Evolutionary conservation across 2,113 vertebrate species (phyloP).

Genomic region (Melanocharis versteri): DNA sequence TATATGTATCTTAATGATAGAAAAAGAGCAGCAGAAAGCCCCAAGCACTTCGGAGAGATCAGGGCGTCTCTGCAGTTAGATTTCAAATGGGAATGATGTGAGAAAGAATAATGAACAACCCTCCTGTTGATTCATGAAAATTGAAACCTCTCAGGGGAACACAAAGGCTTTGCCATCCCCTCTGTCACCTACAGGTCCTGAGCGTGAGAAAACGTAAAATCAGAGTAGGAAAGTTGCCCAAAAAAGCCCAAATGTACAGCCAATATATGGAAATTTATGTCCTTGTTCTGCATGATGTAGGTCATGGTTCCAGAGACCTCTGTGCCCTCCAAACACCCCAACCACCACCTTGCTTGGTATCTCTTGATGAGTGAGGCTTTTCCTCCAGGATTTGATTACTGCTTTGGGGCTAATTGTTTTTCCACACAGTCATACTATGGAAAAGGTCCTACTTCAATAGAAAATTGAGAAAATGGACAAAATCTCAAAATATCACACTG

Average conservation of each 20-base stretch:
- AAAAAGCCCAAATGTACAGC: background rate
- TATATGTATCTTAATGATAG: background rate
- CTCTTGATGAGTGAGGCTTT: background rate
- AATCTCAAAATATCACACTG: background rate
- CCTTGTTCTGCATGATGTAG: background rate
- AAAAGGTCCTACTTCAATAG: background rate
- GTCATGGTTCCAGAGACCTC: background rate
- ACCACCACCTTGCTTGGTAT: background rate
- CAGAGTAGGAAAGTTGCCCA: background rate
- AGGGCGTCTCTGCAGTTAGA: background rate
- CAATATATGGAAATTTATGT: background rate
- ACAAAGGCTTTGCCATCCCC: background rate
- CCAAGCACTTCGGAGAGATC: background rate
- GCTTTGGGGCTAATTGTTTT: background rate
- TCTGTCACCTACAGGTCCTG: background rate
- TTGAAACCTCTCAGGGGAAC: background rate
- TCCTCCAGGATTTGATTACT: background rate
- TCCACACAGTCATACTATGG: background rate
- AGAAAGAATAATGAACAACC: background rate
- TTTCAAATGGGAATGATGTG: background rate
- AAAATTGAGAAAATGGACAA: background rate
- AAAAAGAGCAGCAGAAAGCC: background rate
- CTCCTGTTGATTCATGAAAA: background rate
- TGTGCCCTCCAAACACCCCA: background rate
- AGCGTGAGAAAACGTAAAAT: background rate